A percentile compares a stretch with the other conserved stretches of the same genome.
Conservation (phyloP, 2,113 vertebrate species). For the Chloropsis cyanopogon region DNA sequence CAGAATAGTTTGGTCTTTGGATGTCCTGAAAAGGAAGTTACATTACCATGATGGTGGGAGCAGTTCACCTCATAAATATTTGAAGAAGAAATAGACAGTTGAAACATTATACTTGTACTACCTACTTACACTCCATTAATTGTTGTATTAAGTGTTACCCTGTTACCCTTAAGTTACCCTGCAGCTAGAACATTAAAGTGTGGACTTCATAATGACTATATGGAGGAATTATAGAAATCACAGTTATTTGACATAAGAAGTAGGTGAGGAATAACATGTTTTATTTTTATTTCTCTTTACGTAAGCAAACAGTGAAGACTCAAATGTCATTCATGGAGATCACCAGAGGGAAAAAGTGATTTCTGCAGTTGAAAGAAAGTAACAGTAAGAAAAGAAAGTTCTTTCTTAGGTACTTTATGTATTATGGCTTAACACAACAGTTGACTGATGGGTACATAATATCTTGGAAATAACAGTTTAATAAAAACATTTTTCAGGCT, state of each 20-base stretch:
- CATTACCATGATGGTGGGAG: neutral
- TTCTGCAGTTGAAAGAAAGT: neutral
- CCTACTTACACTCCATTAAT: neutral
- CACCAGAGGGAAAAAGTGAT: neutral
- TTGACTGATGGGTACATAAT: neutral
- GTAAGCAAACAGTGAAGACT: neutral
- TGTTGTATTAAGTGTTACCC: neutral
- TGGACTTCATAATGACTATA: neutral
- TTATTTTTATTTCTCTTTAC: neutral
- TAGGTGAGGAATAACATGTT: neutral
- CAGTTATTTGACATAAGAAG: neutral
- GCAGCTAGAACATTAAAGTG: neutral
- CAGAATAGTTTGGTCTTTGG: neutral
- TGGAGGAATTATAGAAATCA: neutral
- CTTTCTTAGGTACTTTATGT: neutral
- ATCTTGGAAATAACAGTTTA: neutral
- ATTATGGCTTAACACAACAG: neutral
- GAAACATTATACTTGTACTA: neutral
- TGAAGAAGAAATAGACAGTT: neutral
- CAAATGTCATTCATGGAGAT: neutral
- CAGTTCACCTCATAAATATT: neutral
- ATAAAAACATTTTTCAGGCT: neutral
- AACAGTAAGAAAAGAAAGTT: fast-evolving
- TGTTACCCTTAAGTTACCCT: neutral
- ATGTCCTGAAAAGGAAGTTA: neutral